These are phyloP conservation scores for Zosterops pallidus DNA, from an alignment of 2,113 vertebrate species.

Conservation along the genomic window DNA sequence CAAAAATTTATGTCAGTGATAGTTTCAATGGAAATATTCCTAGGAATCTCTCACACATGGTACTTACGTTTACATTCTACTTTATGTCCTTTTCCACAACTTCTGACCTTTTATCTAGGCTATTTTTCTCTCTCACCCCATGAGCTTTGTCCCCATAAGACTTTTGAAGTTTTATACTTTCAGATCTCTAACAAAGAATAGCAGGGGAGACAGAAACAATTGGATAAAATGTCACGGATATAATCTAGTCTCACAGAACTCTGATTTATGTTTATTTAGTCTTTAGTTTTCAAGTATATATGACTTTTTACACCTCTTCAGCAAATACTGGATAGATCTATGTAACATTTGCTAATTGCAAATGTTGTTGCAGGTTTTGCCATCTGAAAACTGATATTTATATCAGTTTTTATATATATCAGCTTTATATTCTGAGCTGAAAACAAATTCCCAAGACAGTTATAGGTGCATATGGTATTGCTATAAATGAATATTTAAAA, in stretches of 20 bases:
- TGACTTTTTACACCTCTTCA: neutral
- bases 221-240: slow-evolving; percentile 36
- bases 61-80: slow-evolving; percentile 5
- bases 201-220: slow-evolving; percentile 37
- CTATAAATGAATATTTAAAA: neutral
- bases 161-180: slow-evolving; percentile 38
- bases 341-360: slow-evolving; percentile 12
- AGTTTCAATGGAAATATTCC: neutral
- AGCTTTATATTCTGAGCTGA: slow-evolving; percentile 10
- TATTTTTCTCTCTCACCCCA: slow-evolving; percentile 1
- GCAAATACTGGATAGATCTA: neutral
- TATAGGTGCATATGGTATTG: neutral
- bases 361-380: neutral
- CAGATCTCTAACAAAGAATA: slow-evolving; percentile 35
- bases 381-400: neutral
- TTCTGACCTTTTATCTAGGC: slow-evolving; percentile 30
- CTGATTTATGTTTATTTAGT: slow-evolving; percentile 6
- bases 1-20: neutral
- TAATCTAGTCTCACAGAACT: neutral
- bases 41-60: neutral
- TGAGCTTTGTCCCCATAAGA: slow-evolving; percentile 38
- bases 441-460: neutral
- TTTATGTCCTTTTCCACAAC: slow-evolving; percentile 23
- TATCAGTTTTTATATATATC: neutral
- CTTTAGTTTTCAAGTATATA: neutral